Evolutionary conservation across 1,140 invertebrate species (phyloP).

Genomic region (Stratiolaelaps scimitus): DNA sequence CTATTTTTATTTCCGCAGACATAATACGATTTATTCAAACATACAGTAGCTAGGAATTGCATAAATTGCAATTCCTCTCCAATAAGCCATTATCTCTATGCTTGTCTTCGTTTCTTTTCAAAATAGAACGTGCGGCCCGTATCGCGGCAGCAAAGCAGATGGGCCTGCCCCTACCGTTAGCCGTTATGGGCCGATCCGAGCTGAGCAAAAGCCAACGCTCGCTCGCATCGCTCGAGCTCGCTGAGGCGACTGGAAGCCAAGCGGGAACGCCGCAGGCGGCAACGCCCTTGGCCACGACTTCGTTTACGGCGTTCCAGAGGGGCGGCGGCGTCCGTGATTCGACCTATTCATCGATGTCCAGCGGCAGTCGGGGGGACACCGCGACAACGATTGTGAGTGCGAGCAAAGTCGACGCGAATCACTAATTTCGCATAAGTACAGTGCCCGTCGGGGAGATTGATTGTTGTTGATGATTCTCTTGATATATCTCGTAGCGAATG

Average conservation of each 20-base stretch:
- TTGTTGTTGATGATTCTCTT: no score
- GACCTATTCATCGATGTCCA: slow-evolving; percentile 35
- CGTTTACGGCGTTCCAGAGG: slow-evolving; percentile 29
- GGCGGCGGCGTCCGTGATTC: slow-evolving; percentile 33
- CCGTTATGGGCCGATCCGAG: slow-evolving; percentile 30
- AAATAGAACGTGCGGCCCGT: slow-evolving; percentile 9
- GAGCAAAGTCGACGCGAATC: no score
- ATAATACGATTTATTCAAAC: no score
- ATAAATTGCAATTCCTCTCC: no score
- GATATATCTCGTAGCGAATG: no score
- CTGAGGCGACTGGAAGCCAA: slow-evolving; percentile 32
- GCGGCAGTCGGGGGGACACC: slow-evolving; percentile 34
- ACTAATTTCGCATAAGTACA: no score
- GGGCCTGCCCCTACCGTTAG: neutral
- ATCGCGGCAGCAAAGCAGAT: slow-evolving; percentile 20
- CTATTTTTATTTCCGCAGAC: no score
- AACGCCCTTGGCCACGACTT: slow-evolving; percentile 22
- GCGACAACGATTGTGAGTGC: slow-evolving; percentile 26
- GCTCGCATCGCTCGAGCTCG: slow-evolving; percentile 30
- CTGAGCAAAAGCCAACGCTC: slow-evolving; percentile 31
- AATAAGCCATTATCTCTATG: no score
- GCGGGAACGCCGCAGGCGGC: slow-evolving; percentile 27
- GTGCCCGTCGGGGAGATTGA: no score
- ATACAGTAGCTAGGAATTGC: no score
- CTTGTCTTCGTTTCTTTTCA: no score